Base-by-base conservation (phyloP, 1,140 invertebrate species). In the Acromyrmex echinatior region DNA sequence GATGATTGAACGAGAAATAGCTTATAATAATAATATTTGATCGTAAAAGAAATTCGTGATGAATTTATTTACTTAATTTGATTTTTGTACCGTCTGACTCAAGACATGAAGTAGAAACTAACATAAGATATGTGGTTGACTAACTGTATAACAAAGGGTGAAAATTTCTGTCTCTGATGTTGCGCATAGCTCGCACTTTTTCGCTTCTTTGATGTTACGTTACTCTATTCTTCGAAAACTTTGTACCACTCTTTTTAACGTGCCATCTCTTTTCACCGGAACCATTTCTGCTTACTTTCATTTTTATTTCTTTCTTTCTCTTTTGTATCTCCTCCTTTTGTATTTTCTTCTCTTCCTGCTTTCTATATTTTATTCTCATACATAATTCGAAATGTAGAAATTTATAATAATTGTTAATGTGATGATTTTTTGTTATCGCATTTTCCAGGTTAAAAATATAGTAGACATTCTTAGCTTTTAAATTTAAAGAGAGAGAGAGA, bases 161-260 rank as follows among this genome's bases (percentile, higher is more conserved):
- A 90, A 90, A 91, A 92, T 91, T 91, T 74, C 77, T 80, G 74
- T 90, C 88, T 81, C 65, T 60, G 62, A 63, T 77, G 70, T 84
- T 76, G 76, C 28, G 14, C 49, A 71, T n/a, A 70, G 45, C 62
- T 80, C 74, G 73, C 81, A 84, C 71, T 82, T 91, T 89, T 90
- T 91, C 79, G 49, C 16, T 77, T 65, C 87, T 92, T 92, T 92
- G 92, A 92, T 90, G 84, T 87, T 58, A 58, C 79, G 73, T 63
- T n/a, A 21, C 10, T 45, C 21, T 62, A 31, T 39, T 25, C 6
- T 28, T 58, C 21, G n/a, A 39, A 35, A 63, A 25, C 35, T 58
- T 51, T 14, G 12, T 45, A 25, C 28, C 5, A n/a, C 16, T 56
- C 49, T 14, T 65, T 89, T 86, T 87, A 78, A 86, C 45, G 51